Conservation (phyloP, 2,113 vertebrate genomes). For the Hemiscyllium ocellatum region DNA sequence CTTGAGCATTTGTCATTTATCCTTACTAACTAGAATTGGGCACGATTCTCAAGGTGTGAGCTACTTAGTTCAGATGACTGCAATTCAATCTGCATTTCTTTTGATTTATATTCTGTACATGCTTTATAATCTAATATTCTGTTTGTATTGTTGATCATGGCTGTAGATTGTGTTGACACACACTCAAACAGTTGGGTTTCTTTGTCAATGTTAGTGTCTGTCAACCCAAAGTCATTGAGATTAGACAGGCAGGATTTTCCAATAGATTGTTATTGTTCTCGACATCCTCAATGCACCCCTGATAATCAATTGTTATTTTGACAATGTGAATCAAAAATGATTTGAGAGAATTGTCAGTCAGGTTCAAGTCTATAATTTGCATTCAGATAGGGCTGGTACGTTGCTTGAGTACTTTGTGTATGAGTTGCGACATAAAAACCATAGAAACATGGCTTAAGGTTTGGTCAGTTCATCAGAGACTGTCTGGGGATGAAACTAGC, state of each 20-base stretch:
- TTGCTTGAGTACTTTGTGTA: background rate
- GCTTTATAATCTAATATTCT: background rate
- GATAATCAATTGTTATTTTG: background rate
- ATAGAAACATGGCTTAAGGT: background rate
- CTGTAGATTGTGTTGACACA: background rate
- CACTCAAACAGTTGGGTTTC: background rate
- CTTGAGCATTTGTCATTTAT: background rate
- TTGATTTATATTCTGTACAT: background rate
- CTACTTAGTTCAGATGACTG: background rate
- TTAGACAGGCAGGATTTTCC: background rate
- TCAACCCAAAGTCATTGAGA: background rate
- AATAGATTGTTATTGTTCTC: background rate
- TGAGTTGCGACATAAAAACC: background rate
- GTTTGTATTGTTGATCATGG: background rate
- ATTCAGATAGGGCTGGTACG: background rate
- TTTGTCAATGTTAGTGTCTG: background rate
- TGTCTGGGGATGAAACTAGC: background rate
- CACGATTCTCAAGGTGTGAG: background rate
- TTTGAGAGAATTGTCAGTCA: background rate
- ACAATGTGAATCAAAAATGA: background rate
- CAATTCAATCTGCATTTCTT: background rate
- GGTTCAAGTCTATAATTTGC: background rate
- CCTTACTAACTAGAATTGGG: background rate
- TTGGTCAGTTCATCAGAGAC: background rate
- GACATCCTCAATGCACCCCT: background rate